Percentiles rank a stretch among this genome's conserved stretches.
phyloP scores from a whole-genome alignment of 1,140 invertebrate genomes.

The Geopemphigus sp. region DNA sequence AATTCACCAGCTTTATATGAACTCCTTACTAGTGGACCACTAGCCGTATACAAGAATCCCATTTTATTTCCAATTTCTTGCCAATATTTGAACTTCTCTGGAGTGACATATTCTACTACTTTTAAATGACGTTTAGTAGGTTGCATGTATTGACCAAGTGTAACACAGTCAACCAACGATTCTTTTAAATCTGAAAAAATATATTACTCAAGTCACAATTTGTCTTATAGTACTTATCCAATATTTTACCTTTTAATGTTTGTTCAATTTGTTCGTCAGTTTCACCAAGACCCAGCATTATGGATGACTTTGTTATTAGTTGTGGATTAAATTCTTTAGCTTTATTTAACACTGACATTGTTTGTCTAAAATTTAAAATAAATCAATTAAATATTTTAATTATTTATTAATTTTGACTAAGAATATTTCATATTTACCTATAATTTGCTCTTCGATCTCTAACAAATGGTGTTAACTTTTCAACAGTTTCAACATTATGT shows the following conservation, averaged over 20 bases:
- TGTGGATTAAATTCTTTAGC: conserved; percentile 78
- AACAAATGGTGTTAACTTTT: conserved; percentile 83
- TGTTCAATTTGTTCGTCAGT: conserved; percentile 84
- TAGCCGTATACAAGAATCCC: conserved; percentile 96
- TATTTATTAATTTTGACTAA: background rate
- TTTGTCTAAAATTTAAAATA: conserved; percentile 65
- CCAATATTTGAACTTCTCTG: conserved; percentile 92
- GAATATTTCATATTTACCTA: conserved; percentile 55
- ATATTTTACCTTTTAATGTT: conserved; percentile 68
- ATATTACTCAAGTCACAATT: background rate
- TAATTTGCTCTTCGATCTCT: conserved; percentile 83
- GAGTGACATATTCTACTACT: conserved; percentile 94
- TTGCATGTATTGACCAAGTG: conserved; percentile 99
- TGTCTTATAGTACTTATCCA: conserved; percentile 53
- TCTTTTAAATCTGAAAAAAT: conserved; percentile 66
- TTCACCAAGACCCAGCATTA: conserved; percentile 98
- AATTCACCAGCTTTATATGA: conserved; percentile 97
- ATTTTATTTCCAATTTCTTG: conserved; percentile 78
- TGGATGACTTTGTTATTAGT: conserved; percentile 94
- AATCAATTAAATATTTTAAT: background rate
- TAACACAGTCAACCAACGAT: conserved; percentile 89
- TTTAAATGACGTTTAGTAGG: conserved; percentile 95
- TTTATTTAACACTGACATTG: conserved; percentile 74
- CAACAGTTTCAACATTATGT: conserved; percentile 96
- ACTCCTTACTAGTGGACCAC: conserved; percentile 93